phyloP scores from a whole-genome alignment of 2,113 vertebrate species.

The Poeciliopsis occidentalis region DNA sequence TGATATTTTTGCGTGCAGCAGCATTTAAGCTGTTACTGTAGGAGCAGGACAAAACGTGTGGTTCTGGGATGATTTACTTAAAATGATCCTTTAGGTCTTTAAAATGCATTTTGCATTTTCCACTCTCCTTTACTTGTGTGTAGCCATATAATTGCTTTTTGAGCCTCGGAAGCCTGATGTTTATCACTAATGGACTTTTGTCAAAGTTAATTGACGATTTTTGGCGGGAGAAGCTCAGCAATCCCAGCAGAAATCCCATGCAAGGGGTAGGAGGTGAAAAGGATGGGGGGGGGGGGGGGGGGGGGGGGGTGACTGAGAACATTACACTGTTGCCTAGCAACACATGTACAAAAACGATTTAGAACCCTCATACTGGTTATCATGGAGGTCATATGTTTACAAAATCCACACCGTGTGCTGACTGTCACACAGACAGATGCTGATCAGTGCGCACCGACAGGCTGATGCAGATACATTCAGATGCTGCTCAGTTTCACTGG shows the following conservation, averaged over 20 bases:
- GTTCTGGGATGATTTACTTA: slow-evolving; percentile 39
- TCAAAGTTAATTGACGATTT: slow-evolving; percentile 80
- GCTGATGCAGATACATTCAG: slow-evolving; percentile 15
- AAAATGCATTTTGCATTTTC: slow-evolving; percentile 28
- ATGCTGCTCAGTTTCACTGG: slow-evolving; percentile 20
- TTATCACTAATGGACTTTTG: slow-evolving; percentile 76
- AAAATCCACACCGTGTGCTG: slow-evolving; percentile 68
- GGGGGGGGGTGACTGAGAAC: slow-evolving; percentile 67
- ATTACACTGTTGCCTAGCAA: slow-evolving; percentile 85
- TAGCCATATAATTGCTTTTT: slow-evolving; percentile 38
- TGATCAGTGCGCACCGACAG: background rate
- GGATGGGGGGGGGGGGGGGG: slow-evolving; percentile 33
- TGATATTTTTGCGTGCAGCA: slow-evolving; percentile 9
- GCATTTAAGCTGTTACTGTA: slow-evolving; percentile 15
- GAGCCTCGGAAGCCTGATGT: slow-evolving; percentile 71
- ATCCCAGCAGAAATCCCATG: slow-evolving; percentile 75
- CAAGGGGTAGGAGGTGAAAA: slow-evolving; percentile 20
- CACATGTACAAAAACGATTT: slow-evolving; percentile 81
- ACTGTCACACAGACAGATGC: slow-evolving; percentile 44
- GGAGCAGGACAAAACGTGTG: slow-evolving; percentile 2
- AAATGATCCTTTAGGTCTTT: slow-evolving; percentile 26
- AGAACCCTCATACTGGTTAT: slow-evolving; percentile 75
- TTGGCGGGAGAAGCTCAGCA: slow-evolving; percentile 70
- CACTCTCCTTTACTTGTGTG: slow-evolving; percentile 9
- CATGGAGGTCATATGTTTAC: slow-evolving; percentile 77